These are phyloP conservation scores for Cossypha dichroa DNA, from an alignment of 2,797 vertebrate species.

Conservation along the genomic window DNA sequence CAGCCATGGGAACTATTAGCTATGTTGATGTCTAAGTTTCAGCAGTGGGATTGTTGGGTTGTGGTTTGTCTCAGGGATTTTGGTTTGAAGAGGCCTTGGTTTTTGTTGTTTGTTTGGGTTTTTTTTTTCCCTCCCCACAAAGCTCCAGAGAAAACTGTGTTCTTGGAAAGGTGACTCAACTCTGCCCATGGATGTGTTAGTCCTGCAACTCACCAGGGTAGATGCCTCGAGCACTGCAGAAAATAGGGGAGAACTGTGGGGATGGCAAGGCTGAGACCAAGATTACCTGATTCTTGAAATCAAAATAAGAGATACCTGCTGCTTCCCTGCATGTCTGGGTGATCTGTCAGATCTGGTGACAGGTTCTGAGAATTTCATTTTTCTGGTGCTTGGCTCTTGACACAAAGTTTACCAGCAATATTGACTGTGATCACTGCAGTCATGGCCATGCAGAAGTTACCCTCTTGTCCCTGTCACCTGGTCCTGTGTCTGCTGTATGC, in stretches of 20 bases:
- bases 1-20: background rate
- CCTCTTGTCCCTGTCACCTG: background rate
- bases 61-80: background rate
- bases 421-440: background rate
- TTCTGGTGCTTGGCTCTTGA: background rate
- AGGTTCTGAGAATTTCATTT: background rate
- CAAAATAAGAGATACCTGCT: background rate
- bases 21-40: background rate
- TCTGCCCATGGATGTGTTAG: background rate
- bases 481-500: background rate
- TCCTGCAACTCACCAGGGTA: background rate
- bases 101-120: background rate
- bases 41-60: background rate
- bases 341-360: background rate
- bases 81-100: background rate
- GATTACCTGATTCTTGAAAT: background rate
- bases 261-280: background rate
- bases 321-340: background rate
- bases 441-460: background rate
- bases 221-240: background rate
- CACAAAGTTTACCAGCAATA: background rate
- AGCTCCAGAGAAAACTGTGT: background rate
- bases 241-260: background rate
- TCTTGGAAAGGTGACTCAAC: background rate
- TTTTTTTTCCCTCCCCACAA: background rate